These are phyloP conservation scores for Cepaea hortensis DNA, from an alignment of 2,888 invertebrate genomes.

Conservation along the genomic window DNA sequence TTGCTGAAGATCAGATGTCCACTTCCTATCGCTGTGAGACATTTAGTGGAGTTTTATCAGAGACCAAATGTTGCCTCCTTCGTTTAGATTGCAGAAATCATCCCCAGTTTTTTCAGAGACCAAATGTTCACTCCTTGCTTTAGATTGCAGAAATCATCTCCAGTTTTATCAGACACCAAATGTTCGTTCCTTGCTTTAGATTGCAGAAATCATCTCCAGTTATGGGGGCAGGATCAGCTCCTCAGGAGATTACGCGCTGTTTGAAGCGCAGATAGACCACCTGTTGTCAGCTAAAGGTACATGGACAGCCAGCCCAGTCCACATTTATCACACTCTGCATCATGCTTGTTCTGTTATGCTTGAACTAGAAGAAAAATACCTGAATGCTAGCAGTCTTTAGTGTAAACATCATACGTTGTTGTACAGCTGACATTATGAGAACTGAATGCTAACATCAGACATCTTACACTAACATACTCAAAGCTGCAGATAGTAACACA, in stretches of 20 bases:
- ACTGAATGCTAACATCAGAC: background rate
- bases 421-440: too few relatives aligned
- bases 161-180: conserved; percentile 55
- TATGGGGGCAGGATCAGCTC: conserved; percentile 70
- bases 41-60: too few relatives aligned
- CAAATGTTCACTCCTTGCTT: conserved; percentile 36
- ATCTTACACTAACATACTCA: background rate
- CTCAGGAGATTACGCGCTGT: conserved; percentile 56
- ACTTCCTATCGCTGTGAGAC: too few relatives aligned
- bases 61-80: too few relatives aligned
- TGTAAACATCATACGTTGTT: too few relatives aligned
- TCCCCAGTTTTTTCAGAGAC: too few relatives aligned
- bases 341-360: background rate
- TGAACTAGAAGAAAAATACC: background rate
- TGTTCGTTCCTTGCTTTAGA: conserved; percentile 59
- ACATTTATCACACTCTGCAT: background rate
- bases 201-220: conserved; percentile 72
- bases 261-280: conserved; percentile 59
- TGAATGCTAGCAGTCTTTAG: background rate
- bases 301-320: background rate
- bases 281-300: conserved; percentile 61
- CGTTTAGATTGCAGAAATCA: conserved; percentile 70
- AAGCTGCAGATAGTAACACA: background rate
- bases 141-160: conserved; percentile 73
- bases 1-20: too few relatives aligned